A percentile compares a stretch with the other conserved stretches of the same genome.
Evolutionary conservation across 2,888 invertebrate genomes (phyloP).

Genomic region (Lathronympha strigana): DNA sequence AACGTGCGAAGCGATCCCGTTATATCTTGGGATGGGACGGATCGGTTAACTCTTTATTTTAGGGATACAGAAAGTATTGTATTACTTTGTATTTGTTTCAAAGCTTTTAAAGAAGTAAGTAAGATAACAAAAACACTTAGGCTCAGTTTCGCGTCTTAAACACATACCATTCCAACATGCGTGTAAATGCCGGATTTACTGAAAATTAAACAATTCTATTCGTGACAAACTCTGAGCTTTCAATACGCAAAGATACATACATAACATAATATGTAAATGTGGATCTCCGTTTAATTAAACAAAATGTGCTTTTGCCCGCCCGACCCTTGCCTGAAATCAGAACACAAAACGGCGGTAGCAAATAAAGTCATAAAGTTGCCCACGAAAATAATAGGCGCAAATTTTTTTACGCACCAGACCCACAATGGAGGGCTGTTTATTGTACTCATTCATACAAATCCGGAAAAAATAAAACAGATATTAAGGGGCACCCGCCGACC

Average conservation of each 20-base stretch:
- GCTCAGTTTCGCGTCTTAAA: too few species aligned
- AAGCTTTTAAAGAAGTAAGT: neutral
- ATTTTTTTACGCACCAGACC: slow-evolving; percentile 67
- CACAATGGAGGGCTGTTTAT: slow-evolving; percentile 75
- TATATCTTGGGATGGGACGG: slow-evolving; percentile 57
- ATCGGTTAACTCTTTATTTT: slow-evolving; percentile 53
- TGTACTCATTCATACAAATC: slow-evolving; percentile 77
- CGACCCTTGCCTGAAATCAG: slow-evolving; percentile 39
- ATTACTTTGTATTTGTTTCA: neutral
- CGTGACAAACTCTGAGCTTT: too few species aligned
- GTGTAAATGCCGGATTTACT: too few species aligned
- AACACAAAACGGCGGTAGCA: slow-evolving; percentile 52
- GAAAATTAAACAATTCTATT: too few species aligned
- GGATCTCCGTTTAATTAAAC: slow-evolving; percentile 34
- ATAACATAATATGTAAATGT: slow-evolving; percentile 6
- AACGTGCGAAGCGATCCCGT: slow-evolving; percentile 75
- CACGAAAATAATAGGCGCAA: slow-evolving; percentile 72
- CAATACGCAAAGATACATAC: too few species aligned
- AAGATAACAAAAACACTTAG: slow-evolving; percentile 14
- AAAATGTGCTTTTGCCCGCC: slow-evolving; percentile 30
- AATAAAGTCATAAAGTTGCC: slow-evolving; percentile 78
- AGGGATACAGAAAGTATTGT: slow-evolving; percentile 44
- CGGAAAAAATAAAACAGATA: slow-evolving; percentile 83
- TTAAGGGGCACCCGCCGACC: slow-evolving; percentile 67
- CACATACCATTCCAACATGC: too few species aligned